phyloP scores from a whole-genome alignment of 2,888 invertebrate genomes.

The Thelaira solivaga region DNA sequence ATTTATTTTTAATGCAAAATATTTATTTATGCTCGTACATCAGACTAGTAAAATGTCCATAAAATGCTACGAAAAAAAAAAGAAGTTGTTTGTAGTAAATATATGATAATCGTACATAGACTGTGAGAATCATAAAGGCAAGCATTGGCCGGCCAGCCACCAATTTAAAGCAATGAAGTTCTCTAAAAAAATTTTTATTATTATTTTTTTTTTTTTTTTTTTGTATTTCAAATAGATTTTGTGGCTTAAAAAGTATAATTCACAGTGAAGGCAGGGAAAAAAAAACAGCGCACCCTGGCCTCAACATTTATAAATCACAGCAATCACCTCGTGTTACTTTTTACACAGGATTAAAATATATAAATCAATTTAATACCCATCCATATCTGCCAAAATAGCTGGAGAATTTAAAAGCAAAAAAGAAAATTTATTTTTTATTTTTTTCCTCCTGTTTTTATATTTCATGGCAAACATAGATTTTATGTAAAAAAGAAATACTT shows the following conservation, averaged over 20 bases:
- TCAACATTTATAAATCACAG: conserved; percentile 48
- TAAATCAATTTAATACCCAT: conserved; percentile 51
- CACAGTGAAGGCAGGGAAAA: neutral
- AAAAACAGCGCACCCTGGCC: neutral
- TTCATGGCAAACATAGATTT: conserved; percentile 7
- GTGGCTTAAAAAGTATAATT: neutral
- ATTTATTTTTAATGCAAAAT: conserved; percentile 58
- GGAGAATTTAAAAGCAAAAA: neutral
- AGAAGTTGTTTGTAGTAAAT: conserved; percentile 1
- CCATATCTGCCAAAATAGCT: conserved; percentile 40
- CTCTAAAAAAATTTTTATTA: conserved; percentile 3
- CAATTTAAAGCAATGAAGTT: conserved; percentile 12
- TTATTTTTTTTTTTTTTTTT: conserved; percentile 15
- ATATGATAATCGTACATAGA: conserved; percentile 19
- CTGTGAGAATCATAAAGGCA: neutral
- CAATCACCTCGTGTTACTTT: conserved; percentile 36
- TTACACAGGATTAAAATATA: conserved; percentile 42
- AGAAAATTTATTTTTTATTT: neutral
- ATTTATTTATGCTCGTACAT: conserved; percentile 30
- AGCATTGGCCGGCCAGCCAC: neutral
- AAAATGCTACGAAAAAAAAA: conserved; percentile 18
- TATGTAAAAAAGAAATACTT: neutral
- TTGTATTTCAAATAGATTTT: conserved; percentile 23
- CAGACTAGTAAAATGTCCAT: conserved; percentile 41
- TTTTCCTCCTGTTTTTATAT: no score